Percentiles rank a stretch among this genome's conserved stretches.
Evolutionary conservation across 1,140 invertebrate genomes (phyloP).

Genomic region (Anagrus nilaparvatae): DNA sequence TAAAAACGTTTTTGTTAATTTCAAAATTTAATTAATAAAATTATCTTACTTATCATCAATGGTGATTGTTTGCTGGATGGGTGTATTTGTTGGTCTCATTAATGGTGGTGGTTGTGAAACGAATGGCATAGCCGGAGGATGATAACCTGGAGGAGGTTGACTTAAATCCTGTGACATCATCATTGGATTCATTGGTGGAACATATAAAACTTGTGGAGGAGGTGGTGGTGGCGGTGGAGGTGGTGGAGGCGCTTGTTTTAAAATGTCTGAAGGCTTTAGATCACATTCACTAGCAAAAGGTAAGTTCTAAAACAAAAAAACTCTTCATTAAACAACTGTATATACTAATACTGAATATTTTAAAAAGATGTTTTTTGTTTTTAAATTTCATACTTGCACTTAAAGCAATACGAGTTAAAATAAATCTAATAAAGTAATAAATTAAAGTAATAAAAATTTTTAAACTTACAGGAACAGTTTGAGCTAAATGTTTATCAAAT

Average conservation of each 20-base stretch:
- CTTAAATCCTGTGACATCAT: constrained; percentile 43
- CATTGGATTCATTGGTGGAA: constrained; percentile 9
- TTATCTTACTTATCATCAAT: background rate
- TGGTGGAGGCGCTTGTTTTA: constrained; percentile 25
- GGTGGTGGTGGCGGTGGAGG: constrained; percentile 13
- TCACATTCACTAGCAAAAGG: constrained; percentile 60
- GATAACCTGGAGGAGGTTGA: constrained; percentile 47
- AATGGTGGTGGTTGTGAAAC: constrained; percentile 30
- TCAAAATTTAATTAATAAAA: background rate
- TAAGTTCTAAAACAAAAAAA: constrained; percentile 43
- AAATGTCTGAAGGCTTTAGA: constrained; percentile 45
- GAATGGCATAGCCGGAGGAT: constrained; percentile 38
- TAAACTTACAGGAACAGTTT: constrained; percentile 51
- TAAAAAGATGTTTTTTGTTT: too few species aligned
- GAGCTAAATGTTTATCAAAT: constrained; percentile 67
- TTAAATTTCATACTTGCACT: too few species aligned
- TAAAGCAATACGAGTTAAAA: too few species aligned
- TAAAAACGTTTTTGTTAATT: background rate
- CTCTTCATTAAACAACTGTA: too few species aligned
- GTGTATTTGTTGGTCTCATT: constrained; percentile 25
- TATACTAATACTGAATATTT: too few species aligned
- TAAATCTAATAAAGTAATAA: too few species aligned
- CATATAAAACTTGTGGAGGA: constrained; percentile 6
- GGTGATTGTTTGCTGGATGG: constrained; percentile 21
- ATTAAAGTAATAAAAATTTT: too few species aligned